These are phyloP conservation scores for Borostomias antarcticus DNA, from an alignment of 2,797 vertebrate genomes.

Conservation along the genomic window DNA sequence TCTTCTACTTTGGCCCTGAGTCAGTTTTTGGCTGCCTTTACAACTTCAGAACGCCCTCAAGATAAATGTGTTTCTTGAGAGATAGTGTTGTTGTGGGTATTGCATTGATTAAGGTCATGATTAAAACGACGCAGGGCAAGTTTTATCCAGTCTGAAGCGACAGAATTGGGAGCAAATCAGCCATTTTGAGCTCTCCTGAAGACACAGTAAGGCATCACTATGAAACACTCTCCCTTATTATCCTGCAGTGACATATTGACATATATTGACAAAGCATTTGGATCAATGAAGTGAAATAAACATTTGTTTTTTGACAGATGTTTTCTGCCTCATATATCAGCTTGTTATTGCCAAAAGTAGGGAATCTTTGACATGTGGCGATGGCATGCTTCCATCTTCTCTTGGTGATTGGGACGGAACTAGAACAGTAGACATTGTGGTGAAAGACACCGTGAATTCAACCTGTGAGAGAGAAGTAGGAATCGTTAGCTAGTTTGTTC, in stretches of 20 bases:
- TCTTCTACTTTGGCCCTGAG: conserved; percentile 1
- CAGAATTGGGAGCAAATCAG: conserved; percentile 22
- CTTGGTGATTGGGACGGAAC: neutral
- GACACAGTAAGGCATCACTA: no score
- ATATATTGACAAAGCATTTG: neutral
- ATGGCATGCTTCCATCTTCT: no score
- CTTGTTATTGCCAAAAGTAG: no score
- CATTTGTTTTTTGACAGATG: no score
- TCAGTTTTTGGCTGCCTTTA: conserved; percentile 24
- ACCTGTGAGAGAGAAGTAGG: conserved; percentile 1
- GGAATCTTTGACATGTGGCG: no score
- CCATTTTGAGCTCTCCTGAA: no score
- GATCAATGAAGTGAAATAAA: conserved; percentile 20
- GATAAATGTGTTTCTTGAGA: conserved; percentile 19
- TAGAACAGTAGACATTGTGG: neutral
- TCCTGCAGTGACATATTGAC: conserved; percentile 19
- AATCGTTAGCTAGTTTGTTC: neutral
- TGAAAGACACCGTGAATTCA: conserved; percentile 14
- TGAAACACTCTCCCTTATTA: no score
- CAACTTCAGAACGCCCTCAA: neutral
- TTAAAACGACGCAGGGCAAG: neutral
- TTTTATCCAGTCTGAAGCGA: conserved; percentile 26
- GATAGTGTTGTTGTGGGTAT: neutral
- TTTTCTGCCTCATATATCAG: no score
- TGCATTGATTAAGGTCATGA: conserved; percentile 22